Percentiles rank a stretch among this genome's conserved stretches.
Conservation (phyloP, 1,140 invertebrate genomes). For the Oryctes rhinoceros region DNA sequence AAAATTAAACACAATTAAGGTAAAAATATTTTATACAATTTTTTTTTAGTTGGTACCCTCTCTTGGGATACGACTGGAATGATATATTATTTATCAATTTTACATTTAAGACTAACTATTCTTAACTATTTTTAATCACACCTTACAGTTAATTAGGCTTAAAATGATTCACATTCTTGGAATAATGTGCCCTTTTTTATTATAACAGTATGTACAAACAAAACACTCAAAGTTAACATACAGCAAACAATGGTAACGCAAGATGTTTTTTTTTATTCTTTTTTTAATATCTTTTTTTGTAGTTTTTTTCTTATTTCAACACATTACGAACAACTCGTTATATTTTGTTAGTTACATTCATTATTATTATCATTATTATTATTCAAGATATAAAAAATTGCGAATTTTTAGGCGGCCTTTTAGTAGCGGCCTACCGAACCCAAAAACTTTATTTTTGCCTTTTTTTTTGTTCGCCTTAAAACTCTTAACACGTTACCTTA, state of each 20-base stretch:
- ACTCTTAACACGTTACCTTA: not conserved
- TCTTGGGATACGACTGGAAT: constrained; percentile 31
- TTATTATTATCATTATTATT: constrained; percentile 8
- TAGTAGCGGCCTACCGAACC: constrained; percentile 1
- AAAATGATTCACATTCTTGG: constrained; percentile 34
- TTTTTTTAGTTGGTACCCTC: constrained; percentile 17
- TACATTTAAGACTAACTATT: constrained; percentile 32
- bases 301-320: constrained; percentile 11
- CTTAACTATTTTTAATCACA: constrained; percentile 29
- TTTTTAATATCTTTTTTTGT: not conserved
- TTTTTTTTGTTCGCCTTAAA: not conserved
- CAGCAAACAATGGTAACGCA: constrained; percentile 22
- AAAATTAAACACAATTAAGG: constrained; percentile 43
- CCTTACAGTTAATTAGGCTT: constrained; percentile 35
- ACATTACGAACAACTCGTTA: constrained; percentile 14
- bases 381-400: constrained; percentile 2
- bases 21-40: constrained; percentile 37
- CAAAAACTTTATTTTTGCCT: not conserved
- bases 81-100: constrained; percentile 31
- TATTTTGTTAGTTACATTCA: constrained; percentile 15
- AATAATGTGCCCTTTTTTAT: constrained; percentile 14
- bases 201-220: constrained; percentile 31
- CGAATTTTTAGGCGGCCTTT: constrained; percentile 13
- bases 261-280: not conserved
- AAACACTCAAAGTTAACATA: constrained; percentile 32